Evolutionary conservation across 2,797 vertebrate genomes (phyloP), one percentile per base, ranked within the genome.

Genomic region (Darevskia nairensis): DNA sequence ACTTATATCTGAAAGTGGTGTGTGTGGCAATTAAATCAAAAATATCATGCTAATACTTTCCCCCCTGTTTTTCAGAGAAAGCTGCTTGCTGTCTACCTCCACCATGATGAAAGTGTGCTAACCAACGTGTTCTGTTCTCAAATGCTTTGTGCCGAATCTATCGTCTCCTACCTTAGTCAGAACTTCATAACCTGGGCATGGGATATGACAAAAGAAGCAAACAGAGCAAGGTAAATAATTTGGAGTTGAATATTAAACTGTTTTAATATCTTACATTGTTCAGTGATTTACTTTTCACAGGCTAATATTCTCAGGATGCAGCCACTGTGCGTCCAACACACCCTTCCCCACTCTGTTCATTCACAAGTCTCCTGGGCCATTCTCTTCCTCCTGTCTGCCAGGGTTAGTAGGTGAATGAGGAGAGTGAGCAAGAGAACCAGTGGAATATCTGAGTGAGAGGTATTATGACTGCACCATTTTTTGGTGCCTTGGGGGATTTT

Each of bases 131-230:
- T 99, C 97, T 99, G 99, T 97, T 99, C 99, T 92, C 99, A 99
- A 96, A 99, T 99, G 98, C 98, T 99, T 96, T 99, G 99, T 93
- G 99, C 99, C 69, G 99, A 99, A 93, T 99, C 99, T 94, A 98
- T 99, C 93, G 98, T 99, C 93, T 98, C 99, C 84, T 99, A 99
- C 92, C 97, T 99, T 97, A 99, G 99, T 97, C 99, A 99, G 97
- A 99, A 99, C 97, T 99, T 99, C 97, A 99, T 99, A 95, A 99
- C 98, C 92, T 99, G 99, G 99, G 99, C 99, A 64, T 99, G 99
- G 99, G 99, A 99, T 85, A 97, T 99, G 97, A 99, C 99, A 97
- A 99, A 98, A 97, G 99, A 99, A 95, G 96, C 98, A 89, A 99
- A 99, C 96, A 98, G 98, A 98, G 98, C 99, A 97, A 99, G 99